These are phyloP conservation scores for Geophilus truncorum DNA, from an alignment of 2,888 invertebrate species.

Conservation along the genomic window DNA sequence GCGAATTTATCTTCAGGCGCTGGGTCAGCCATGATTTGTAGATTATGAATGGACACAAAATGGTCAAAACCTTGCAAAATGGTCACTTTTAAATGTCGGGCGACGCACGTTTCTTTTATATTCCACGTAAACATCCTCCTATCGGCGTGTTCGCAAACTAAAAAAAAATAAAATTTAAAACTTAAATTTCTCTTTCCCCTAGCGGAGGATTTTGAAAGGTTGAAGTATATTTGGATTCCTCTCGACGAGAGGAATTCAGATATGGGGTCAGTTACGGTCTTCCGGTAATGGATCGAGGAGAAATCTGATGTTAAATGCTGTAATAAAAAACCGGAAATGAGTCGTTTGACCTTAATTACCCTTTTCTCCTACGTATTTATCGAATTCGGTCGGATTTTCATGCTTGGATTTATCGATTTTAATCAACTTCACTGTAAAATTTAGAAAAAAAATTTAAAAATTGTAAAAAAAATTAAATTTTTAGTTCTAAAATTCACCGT, in stretches of 20 bases:
- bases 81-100: neutral
- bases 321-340: too few relatives aligned
- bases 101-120: neutral
- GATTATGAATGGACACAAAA: conserved; percentile 16
- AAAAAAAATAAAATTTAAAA: neutral
- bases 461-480: neutral
- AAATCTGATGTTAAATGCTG: too few relatives aligned
- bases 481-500: neutral
- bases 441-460: neutral
- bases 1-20: neutral
- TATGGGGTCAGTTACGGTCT: too few relatives aligned
- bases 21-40: conserved; percentile 2
- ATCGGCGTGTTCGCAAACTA: neutral
- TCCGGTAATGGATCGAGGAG: too few relatives aligned
- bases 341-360: neutral
- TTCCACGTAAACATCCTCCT: neutral
- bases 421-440: neutral
- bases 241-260: too few relatives aligned
- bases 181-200: too few relatives aligned
- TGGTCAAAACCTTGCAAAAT: conserved; percentile 11
- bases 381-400: neutral
- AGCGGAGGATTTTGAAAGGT: too few relatives aligned
- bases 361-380: neutral
- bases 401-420: neutral
- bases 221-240: too few relatives aligned